phyloP scores from a whole-genome alignment of 2,888 invertebrate genomes.

The Hypselothyrea guttata region DNA sequence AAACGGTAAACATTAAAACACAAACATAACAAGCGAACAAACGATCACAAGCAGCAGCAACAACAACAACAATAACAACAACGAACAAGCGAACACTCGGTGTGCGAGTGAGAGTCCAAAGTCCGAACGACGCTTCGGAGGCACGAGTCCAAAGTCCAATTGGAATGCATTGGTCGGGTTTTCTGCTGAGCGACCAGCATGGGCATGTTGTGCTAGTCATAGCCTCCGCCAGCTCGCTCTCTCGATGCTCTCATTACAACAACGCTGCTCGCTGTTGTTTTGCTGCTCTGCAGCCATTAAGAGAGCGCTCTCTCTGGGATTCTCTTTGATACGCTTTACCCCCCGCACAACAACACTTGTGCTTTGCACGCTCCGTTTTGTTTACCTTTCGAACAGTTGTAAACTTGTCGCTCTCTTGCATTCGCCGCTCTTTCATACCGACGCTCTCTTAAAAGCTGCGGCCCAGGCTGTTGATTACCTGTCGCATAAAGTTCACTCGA shows the following conservation, averaged over 20 bases:
- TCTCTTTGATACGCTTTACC: slow-evolving; percentile 18
- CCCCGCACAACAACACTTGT: slow-evolving; percentile 31
- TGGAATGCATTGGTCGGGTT: slow-evolving; percentile 67
- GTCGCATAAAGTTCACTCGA: slow-evolving; percentile 37
- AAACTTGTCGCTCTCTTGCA: slow-evolving; percentile 24
- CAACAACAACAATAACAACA: slow-evolving; percentile 38
- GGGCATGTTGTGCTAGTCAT: slow-evolving; percentile 63
- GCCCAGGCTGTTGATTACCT: slow-evolving; percentile 48
- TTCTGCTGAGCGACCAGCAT: slow-evolving; percentile 59
- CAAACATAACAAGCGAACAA: slow-evolving; percentile 46
- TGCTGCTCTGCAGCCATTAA: slow-evolving; percentile 30
- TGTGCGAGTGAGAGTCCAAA: slow-evolving; percentile 69
- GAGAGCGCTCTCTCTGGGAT: slow-evolving; percentile 39
- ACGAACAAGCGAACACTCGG: slow-evolving; percentile 55
- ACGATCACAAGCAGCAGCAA: slow-evolving; percentile 32
- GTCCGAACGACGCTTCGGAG: slow-evolving; percentile 67
- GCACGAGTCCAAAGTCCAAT: slow-evolving; percentile 68
- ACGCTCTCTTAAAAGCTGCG: slow-evolving; percentile 53
- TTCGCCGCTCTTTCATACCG: slow-evolving; percentile 28
- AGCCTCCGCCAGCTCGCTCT: slow-evolving; percentile 21
- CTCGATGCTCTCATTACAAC: slow-evolving; percentile 40
- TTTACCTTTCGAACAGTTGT: slow-evolving; percentile 61
- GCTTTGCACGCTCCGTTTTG: slow-evolving; percentile 42
- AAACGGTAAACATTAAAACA: slow-evolving; percentile 20
- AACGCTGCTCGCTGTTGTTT: slow-evolving; percentile 41